Evolutionary conservation across 2,113 vertebrate genomes (phyloP).

Genomic region (Cynopterus brachyotis): DNA sequence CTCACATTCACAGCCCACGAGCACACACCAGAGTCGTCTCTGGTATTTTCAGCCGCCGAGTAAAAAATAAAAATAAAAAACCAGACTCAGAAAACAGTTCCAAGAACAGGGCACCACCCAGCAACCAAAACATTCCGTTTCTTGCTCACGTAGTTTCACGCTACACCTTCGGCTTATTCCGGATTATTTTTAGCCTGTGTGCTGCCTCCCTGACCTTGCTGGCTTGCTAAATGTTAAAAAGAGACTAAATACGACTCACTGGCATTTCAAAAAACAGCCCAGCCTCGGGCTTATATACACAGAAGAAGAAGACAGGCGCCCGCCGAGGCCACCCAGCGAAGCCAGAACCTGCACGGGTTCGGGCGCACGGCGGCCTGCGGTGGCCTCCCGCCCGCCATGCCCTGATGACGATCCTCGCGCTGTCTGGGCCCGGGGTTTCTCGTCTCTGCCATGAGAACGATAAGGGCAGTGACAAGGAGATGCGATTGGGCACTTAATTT

Average conservation of each 20-base stretch:
- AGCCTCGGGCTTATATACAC: not conserved
- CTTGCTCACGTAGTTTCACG: slow-evolving; percentile 52
- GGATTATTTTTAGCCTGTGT: slow-evolving; percentile 70
- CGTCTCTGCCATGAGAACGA: not conserved
- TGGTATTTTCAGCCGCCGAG: slow-evolving; percentile 48
- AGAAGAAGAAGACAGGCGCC: not conserved
- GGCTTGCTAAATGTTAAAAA: slow-evolving; percentile 58
- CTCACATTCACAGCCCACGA: slow-evolving; percentile 6
- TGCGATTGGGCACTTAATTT: not conserved
- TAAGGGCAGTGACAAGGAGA: not conserved
- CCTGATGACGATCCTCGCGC: too few species aligned
- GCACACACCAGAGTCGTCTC: not conserved
- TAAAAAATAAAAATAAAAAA: not conserved
- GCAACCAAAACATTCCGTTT: slow-evolving; percentile 70
- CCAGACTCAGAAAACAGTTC: slow-evolving; percentile 43
- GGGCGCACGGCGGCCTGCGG: not conserved
- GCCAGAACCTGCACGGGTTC: not conserved
- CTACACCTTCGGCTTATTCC: slow-evolving; percentile 74
- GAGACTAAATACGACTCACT: slow-evolving; percentile 36
- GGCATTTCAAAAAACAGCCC: slow-evolving; percentile 10
- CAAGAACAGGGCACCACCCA: slow-evolving; percentile 63
- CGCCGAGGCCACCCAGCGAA: not conserved
- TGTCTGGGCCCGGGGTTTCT: not conserved
- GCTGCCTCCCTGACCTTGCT: slow-evolving; percentile 50
- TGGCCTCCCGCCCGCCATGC: not conserved